A percentile compares a stretch with the other conserved stretches of the same genome.
These are phyloP conservation scores for Nemotelus pantherinus DNA, from an alignment of 2,888 invertebrate genomes.

Conservation along the genomic window DNA sequence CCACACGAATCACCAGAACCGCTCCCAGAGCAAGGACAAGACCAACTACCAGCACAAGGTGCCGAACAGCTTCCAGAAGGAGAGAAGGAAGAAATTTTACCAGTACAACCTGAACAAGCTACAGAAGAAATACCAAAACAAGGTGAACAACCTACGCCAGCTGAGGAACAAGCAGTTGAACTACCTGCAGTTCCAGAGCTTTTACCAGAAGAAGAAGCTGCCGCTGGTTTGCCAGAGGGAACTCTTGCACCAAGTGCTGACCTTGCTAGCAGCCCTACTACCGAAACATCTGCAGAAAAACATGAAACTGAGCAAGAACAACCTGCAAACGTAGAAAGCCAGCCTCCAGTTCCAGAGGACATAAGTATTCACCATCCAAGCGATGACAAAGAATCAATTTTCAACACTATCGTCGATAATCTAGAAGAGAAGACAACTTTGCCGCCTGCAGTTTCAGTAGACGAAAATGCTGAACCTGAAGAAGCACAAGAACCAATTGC, in stretches of 20 bases:
- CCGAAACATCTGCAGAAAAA: constrained; percentile 49
- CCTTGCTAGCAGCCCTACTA: constrained; percentile 40
- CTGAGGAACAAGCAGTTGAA: background rate
- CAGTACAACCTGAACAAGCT: background rate
- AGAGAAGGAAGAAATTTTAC: background rate
- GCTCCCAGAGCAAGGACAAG: too few relatives aligned
- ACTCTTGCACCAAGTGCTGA: background rate
- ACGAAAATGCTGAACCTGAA: constrained; percentile 39
- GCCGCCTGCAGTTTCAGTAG: constrained; percentile 46
- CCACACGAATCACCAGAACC: background rate
- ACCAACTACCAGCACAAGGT: background rate
- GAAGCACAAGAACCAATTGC: constrained; percentile 46
- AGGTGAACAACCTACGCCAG: background rate
- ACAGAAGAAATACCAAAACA: background rate
- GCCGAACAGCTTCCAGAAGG: background rate
- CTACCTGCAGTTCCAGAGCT: background rate
- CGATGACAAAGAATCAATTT: constrained; percentile 27
- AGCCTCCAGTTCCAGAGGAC: constrained; percentile 1
- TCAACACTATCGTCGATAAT: constrained; percentile 39
- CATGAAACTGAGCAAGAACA: constrained; percentile 34
- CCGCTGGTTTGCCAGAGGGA: too few relatives aligned
- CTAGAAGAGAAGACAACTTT: constrained; percentile 47
- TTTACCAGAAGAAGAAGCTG: background rate
- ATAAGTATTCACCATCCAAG: constrained; percentile 15
- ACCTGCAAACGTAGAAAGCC: constrained; percentile 20